Evolutionary conservation across 2,888 invertebrate species (phyloP).

Genomic region (Orthosia gothica): DNA sequence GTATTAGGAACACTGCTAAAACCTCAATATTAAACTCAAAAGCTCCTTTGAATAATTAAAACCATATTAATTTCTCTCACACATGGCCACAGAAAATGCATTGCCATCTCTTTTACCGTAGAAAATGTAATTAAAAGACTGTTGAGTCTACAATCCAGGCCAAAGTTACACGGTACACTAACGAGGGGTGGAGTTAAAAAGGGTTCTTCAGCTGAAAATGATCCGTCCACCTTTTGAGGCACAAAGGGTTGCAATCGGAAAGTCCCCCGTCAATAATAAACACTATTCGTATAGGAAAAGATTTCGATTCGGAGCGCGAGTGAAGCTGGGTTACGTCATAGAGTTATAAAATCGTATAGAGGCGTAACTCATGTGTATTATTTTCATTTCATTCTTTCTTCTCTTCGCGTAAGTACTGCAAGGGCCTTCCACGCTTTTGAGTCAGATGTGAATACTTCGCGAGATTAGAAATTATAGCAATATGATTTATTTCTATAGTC

Average conservation of each 20-base stretch:
- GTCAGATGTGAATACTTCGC: too few relatives aligned
- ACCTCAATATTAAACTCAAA: conserved; percentile 2
- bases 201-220: conserved; percentile 51
- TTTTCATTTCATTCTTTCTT: too few relatives aligned
- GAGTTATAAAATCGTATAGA: not conserved
- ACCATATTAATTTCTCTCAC: conserved; percentile 51
- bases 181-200: conserved; percentile 52
- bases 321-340: not conserved
- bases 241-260: conserved; percentile 59
- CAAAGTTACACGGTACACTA: conserved; percentile 50
- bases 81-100: conserved; percentile 48
- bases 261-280: conserved; percentile 58
- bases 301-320: conserved; percentile 25
- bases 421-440: too few relatives aligned
- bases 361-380: not conserved
- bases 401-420: too few relatives aligned
- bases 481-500: too few relatives aligned
- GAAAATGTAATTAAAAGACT: conserved; percentile 58
- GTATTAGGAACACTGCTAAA: not conserved
- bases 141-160: conserved; percentile 28
- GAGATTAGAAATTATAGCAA: too few relatives aligned
- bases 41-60: conserved; percentile 51
- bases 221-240: conserved; percentile 49
- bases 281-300: conserved; percentile 51
- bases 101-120: conserved; percentile 26